Conservation (phyloP, 2,797 vertebrate genomes). For the Liparis tanakae region DNA sequence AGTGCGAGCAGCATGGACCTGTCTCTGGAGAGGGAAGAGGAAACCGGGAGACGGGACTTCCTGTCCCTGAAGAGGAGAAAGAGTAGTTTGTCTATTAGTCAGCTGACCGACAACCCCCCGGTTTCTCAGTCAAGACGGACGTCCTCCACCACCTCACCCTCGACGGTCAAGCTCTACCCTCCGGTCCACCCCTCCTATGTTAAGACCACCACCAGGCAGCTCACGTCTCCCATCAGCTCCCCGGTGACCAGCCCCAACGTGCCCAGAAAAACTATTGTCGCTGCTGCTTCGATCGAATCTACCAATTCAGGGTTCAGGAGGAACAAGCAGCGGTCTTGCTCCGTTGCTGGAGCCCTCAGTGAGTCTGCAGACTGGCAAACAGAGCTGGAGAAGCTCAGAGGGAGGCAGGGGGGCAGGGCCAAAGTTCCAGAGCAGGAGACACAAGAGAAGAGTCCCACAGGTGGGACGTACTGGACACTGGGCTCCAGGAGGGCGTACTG, state of each 20-base stretch:
- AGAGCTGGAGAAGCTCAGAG: conserved; percentile 73
- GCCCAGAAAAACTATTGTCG: conserved; percentile 78
- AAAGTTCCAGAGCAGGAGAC: conserved; percentile 74
- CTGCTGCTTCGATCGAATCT: conserved; percentile 36
- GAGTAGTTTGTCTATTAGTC: conserved; percentile 74
- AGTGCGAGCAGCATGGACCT: conserved; percentile 78
- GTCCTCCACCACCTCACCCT: conserved; percentile 60
- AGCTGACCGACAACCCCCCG: conserved; percentile 70
- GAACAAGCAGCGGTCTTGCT: conserved; percentile 85
- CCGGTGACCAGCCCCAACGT: conserved; percentile 88
- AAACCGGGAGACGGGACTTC: conserved; percentile 51
- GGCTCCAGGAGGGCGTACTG: conserved; percentile 81
- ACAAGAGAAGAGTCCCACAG: conserved; percentile 66
- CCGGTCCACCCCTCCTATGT: conserved; percentile 91
- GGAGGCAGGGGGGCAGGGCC: conserved; percentile 59
- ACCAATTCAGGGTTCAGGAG: conserved; percentile 58
- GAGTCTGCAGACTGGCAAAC: conserved; percentile 88
- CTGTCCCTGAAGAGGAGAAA: conserved; percentile 71
- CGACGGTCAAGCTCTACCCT: conserved; percentile 87
- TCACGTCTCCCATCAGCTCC: conserved; percentile 88
- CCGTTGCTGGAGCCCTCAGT: conserved; percentile 83
- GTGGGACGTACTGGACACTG: conserved; percentile 76
- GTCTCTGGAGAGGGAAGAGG: conserved; percentile 64
- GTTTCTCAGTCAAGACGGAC: conserved; percentile 62
- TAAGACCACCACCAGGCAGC: conserved; percentile 94